Conservation (phyloP, 2,113 vertebrate species). For the Paratilapia polleni region DNA sequence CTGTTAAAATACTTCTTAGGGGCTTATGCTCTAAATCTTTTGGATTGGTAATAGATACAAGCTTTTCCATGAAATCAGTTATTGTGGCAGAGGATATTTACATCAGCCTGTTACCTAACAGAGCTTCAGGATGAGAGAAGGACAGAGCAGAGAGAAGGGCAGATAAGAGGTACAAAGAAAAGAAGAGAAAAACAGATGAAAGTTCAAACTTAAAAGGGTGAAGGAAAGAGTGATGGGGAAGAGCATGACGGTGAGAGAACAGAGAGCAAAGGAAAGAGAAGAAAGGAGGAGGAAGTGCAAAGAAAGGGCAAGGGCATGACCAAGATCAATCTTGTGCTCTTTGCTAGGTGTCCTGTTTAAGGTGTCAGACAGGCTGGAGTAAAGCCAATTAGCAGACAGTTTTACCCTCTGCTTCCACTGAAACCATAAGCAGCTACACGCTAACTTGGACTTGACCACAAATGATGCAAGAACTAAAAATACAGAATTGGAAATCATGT, state of each 20-base stretch:
- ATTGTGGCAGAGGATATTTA: constrained; percentile 40
- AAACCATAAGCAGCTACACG: constrained; percentile 48
- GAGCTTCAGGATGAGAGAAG: constrained; percentile 10
- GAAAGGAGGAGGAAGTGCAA: neutral
- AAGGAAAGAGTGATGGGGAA: neutral
- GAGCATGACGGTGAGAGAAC: neutral
- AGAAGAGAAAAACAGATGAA: neutral
- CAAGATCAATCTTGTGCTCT: constrained; percentile 52
- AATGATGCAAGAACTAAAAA: neutral
- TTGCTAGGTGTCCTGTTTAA: constrained; percentile 49
- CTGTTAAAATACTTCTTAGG: constrained; percentile 32
- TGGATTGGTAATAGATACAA: constrained; percentile 45
- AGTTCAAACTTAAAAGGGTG: neutral
- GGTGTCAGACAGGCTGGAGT: constrained; percentile 60
- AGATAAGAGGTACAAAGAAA: constrained; percentile 17
- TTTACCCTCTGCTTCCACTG: constrained; percentile 51
- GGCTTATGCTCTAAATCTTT: constrained; percentile 41
- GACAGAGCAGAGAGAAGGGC: constrained; percentile 1
- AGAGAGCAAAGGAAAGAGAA: neutral
- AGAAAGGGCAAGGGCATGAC: constrained; percentile 17
- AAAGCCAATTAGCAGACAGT: constrained; percentile 75
- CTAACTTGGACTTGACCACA: neutral
- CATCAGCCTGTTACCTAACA: constrained; percentile 59
- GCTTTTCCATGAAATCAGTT: constrained; percentile 55
- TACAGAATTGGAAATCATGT: neutral